Base-by-base conservation (phyloP, 2,888 invertebrate genomes). In the Pseudococcus viburni region DNA sequence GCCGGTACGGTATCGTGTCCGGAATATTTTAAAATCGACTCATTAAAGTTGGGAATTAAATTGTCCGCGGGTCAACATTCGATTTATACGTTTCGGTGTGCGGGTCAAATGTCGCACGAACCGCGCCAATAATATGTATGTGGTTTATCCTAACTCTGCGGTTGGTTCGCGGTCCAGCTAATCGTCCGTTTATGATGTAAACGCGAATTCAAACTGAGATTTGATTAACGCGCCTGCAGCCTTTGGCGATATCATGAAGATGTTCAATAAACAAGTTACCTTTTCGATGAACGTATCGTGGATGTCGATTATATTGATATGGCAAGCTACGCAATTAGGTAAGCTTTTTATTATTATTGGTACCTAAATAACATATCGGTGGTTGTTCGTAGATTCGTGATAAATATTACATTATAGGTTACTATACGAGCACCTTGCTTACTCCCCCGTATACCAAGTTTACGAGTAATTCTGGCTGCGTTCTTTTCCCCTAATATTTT, bases 151-250 rank as follows among this genome's bases (percentile, higher is more conserved):
- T 83, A 83, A 83, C 80, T 83, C 19, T 83, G 80, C 80, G 80
- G 80, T 83, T 83, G 46, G 80, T 83, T 46, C 42, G 80, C 80
- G 80, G 80, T 46, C 7, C 46, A 46, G 26, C 80, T 83, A 83
- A 83, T 83, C 42, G 80, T 83, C 80, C 80, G 80, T 83, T 83
- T 46, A 83, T 83, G 80, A 83, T 83, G 80, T 83, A 83, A 83
- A 83, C 80, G 80, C 26, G 42, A 42, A 42, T 83, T 46, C 80
- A 83, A 83, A 83, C 80, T 83, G 46, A 83, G 80, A 83, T 83
- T 83, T 46, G 80, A 83, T 83, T 83, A 46, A 83, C 33, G 33
- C 80, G 46, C 46, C 42, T 11, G 22, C 77, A 17, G 39, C 77
- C 39, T 17, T 15, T 46, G 6, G 4, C 19, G 80, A 83, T 46